Conservation (phyloP, 2,113 vertebrate species). For the Aythya baeri region DNA sequence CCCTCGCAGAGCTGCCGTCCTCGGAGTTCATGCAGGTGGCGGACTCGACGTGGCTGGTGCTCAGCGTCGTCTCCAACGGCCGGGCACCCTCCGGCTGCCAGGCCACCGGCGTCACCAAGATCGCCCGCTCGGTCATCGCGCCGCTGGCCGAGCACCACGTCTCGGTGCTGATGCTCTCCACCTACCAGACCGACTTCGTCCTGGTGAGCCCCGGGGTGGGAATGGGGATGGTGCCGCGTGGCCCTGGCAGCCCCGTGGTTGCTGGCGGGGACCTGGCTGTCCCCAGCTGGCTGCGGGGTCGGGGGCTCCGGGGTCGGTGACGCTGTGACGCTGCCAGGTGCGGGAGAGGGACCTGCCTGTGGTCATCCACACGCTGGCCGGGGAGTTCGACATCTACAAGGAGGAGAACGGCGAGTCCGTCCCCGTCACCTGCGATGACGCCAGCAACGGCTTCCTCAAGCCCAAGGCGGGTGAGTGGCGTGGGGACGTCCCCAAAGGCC, state of each 20-base stretch:
- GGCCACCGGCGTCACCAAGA: slow-evolving; percentile 94
- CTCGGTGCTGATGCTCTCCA: slow-evolving; percentile 96
- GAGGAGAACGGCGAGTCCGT: slow-evolving; percentile 89
- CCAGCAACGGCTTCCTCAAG: slow-evolving; percentile 83
- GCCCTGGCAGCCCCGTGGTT: background rate
- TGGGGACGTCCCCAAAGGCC: accelerated
- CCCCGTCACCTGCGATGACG: slow-evolving; percentile 77
- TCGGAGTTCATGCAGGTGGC: slow-evolving; percentile 93
- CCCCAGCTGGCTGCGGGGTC: accelerated
- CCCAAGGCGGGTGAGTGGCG: slow-evolving; percentile 66
- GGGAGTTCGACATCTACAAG: slow-evolving; percentile 91
- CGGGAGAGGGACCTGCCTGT: slow-evolving; percentile 91
- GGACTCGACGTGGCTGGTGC: slow-evolving; percentile 90
- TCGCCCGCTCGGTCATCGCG: slow-evolving; percentile 92
- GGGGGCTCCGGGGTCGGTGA: background rate
- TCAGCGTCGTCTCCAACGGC: slow-evolving; percentile 92
- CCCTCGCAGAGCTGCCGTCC: slow-evolving; percentile 83
- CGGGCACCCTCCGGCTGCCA: slow-evolving; percentile 83
- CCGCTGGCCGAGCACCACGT: slow-evolving; percentile 95
- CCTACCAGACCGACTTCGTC: slow-evolving; percentile 94
- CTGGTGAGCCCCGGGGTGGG: slow-evolving; percentile 72
- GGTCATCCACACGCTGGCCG: slow-evolving; percentile 88
- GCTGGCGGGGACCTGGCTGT: background rate
- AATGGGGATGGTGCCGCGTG: accelerated
- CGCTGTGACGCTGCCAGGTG: slow-evolving; percentile 77